Percentiles rank a stretch among this genome's conserved stretches.
Evolutionary conservation across 2,888 invertebrate genomes (phyloP).

Genomic region (Nezara viridula): DNA sequence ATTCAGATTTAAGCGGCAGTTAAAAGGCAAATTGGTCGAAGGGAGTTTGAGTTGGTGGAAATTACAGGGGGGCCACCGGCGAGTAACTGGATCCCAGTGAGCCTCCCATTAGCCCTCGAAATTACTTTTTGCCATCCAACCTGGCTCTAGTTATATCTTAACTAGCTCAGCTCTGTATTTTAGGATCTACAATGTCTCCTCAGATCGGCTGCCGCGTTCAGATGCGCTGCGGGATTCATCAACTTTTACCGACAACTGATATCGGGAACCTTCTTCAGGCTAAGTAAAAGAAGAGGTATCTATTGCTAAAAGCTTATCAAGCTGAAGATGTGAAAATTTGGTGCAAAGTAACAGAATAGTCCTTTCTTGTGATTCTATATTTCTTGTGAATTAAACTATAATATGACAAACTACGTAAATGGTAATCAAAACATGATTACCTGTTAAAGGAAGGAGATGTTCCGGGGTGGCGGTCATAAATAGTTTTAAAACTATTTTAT

Average conservation of each 20-base stretch:
- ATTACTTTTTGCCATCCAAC: constrained; percentile 6
- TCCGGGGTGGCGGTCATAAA: no score
- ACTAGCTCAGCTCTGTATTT: background rate
- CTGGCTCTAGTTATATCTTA: background rate
- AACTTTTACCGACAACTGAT: background rate
- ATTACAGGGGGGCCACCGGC: background rate
- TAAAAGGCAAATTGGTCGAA: constrained; percentile 29
- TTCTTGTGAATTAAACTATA: no score
- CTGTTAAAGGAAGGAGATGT: no score
- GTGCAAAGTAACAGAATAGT: no score
- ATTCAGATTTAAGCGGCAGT: background rate
- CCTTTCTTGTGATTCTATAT: no score
- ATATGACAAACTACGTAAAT: no score
- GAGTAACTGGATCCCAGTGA: background rate
- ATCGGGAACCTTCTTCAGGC: background rate
- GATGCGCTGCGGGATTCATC: background rate
- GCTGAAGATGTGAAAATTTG: no score
- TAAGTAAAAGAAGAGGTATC: no score
- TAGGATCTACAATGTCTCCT: background rate
- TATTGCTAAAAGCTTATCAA: no score
- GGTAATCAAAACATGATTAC: no score
- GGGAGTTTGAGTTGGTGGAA: background rate
- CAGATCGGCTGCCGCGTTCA: background rate
- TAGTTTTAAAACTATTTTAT: no score
- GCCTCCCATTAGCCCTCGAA: background rate